Percentiles rank a stretch among this genome's conserved stretches.
Evolutionary conservation across 2,888 invertebrate species (phyloP).

Genomic region (Cosmia trapezina): DNA sequence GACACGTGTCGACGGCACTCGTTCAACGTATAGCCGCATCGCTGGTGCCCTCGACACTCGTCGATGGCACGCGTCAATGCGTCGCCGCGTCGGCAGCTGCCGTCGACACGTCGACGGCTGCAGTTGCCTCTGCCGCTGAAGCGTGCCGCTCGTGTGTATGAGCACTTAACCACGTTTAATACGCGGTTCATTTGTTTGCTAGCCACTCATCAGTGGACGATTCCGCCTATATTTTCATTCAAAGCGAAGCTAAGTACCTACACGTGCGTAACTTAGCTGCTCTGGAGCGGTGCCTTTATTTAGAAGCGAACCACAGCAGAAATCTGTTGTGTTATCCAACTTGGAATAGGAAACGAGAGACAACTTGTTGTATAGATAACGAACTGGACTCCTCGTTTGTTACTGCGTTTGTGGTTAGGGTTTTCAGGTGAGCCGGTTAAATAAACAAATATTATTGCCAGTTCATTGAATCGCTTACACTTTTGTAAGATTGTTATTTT

Average conservation of each 20-base stretch:
- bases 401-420: constrained; percentile 56
- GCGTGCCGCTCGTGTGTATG: no score
- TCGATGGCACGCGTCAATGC: no score
- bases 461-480: not conserved
- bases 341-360: constrained; percentile 57
- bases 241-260: not conserved
- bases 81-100: no score
- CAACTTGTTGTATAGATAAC: constrained; percentile 68
- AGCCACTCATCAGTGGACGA: not conserved
- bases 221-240: not conserved
- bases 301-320: constrained; percentile 56
- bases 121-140: no score
- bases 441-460: constrained; percentile 1
- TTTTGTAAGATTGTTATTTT: not conserved
- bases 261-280: not conserved
- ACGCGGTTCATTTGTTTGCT: not conserved
- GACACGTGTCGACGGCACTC: no score
- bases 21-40: no score
- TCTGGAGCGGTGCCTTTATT: constrained; percentile 14
- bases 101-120: no score
- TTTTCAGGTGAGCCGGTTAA: constrained; percentile 18
- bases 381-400: constrained; percentile 65
- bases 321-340: constrained; percentile 62
- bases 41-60: no score
- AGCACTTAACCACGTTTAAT: no score